Conservation (phyloP, 2,797 vertebrate species). For the Margarornis squamiger region DNA sequence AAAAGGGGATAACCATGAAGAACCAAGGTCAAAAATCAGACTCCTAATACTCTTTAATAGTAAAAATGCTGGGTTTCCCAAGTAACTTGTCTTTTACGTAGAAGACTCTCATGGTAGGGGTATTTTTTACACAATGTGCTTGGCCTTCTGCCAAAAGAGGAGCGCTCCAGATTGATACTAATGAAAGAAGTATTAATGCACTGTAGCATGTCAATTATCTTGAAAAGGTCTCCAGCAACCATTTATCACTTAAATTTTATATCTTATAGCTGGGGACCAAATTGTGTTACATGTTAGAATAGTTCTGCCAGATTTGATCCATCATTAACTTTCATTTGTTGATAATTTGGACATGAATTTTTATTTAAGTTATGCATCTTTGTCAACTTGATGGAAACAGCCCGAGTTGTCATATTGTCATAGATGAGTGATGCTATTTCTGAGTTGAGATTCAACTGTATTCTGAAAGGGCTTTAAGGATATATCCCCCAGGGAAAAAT, state of each 20-base stretch:
- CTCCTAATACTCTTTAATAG: background rate
- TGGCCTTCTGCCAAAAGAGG: slow-evolving; percentile 45
- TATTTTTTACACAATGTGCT: slow-evolving; percentile 37
- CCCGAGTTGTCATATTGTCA: background rate
- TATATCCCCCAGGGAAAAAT: background rate
- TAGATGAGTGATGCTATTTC: background rate
- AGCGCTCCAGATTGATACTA: slow-evolving; percentile 51
- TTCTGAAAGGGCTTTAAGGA: background rate
- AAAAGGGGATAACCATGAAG: background rate
- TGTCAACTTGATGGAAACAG: slow-evolving; percentile 53
- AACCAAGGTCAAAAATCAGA: background rate
- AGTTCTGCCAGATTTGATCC: slow-evolving; percentile 55
- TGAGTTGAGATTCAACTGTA: background rate
- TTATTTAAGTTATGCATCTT: slow-evolving; percentile 38
- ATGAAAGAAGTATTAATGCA: slow-evolving; percentile 68
- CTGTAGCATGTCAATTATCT: slow-evolving; percentile 57
- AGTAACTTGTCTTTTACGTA: background rate
- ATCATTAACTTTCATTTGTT: slow-evolving; percentile 68
- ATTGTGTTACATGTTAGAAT: background rate
- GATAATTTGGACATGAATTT: slow-evolving; percentile 61
- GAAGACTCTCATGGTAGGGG: background rate
- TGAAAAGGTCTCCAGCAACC: slow-evolving; percentile 38
- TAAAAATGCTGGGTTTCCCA: background rate
- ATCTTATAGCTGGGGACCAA: background rate
- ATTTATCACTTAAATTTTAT: slow-evolving; percentile 17